phyloP scores from a whole-genome alignment of 2,113 vertebrate species.

The Forbesichthys agassizii region DNA sequence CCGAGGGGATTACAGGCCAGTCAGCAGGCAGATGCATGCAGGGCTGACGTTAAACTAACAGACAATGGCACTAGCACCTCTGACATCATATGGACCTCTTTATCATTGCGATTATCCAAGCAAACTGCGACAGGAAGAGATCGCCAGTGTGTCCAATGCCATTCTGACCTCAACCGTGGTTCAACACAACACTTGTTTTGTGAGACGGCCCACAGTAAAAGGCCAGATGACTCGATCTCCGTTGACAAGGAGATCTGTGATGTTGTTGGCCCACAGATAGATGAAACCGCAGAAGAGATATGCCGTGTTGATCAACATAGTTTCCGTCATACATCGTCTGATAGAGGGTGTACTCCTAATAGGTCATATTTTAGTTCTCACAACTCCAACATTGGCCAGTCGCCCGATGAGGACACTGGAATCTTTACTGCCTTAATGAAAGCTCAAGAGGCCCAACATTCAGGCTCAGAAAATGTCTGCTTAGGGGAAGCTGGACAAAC shows the following conservation, averaged over 20 bases:
- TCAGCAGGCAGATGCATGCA: conserved; percentile 15
- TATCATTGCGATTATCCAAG: conserved; percentile 37
- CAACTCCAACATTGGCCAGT: neutral
- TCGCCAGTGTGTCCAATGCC: neutral
- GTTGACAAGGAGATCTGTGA: conserved; percentile 55
- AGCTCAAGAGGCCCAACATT: neutral
- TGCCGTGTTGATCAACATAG: neutral
- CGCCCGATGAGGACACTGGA: neutral
- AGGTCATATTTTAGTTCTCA: conserved; percentile 6
- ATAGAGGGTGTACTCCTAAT: conserved; percentile 1
- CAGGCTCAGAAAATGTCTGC: neutral
- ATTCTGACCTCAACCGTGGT: conserved; percentile 13
- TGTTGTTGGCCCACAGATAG: conserved; percentile 62
- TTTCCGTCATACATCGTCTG: conserved; percentile 6
- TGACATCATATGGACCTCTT: conserved; percentile 20
- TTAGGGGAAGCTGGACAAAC: conserved; percentile 1
- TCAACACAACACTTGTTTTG: neutral
- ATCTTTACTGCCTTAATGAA: neutral
- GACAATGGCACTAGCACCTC: conserved; percentile 6
- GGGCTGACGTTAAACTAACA: neutral
- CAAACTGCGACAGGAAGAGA: conserved; percentile 35
- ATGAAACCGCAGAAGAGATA: conserved; percentile 38
- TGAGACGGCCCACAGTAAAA: conserved; percentile 19
- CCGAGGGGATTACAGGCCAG: neutral
- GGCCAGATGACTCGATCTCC: conserved; percentile 21